Percentiles rank a stretch among this genome's conserved stretches.
These are phyloP conservation scores for Cyanoramphus novaezelandiae DNA, from an alignment of 2,113 vertebrate genomes.

Conservation along the genomic window DNA sequence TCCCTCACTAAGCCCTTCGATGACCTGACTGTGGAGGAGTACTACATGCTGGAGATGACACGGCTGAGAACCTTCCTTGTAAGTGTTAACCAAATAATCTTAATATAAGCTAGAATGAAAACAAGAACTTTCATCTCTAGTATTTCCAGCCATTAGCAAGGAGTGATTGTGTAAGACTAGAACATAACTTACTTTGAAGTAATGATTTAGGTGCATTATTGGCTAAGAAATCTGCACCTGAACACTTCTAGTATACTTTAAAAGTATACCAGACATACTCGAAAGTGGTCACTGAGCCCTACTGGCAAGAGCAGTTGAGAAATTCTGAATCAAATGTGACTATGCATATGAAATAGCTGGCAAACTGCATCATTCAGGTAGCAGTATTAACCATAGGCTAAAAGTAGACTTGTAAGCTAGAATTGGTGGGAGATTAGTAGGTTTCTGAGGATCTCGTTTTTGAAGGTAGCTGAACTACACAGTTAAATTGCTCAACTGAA, in stretches of 20 bases:
- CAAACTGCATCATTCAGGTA: too few relatives aligned
- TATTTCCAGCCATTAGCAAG: background rate
- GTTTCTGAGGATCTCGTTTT: background rate
- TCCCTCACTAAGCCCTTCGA: slow-evolving; percentile 65
- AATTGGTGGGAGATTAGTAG: background rate
- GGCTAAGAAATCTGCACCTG: background rate
- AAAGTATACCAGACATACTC: background rate
- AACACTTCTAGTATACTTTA: background rate
- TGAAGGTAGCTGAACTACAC: background rate
- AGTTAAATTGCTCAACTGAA: background rate
- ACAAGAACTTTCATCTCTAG: background rate
- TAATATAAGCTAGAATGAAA: background rate
- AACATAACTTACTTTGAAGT: background rate
- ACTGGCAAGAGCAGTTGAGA: background rate
- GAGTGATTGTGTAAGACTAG: background rate
- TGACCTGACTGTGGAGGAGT: slow-evolving; percentile 78
- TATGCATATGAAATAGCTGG: background rate
- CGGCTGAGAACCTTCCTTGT: slow-evolving; percentile 78
- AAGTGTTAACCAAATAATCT: background rate
- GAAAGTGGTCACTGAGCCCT: background rate
- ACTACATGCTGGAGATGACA: slow-evolving; percentile 75
- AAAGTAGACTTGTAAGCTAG: background rate
- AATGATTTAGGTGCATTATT: background rate
- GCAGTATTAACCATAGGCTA: background rate
- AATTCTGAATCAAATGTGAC: background rate